Evolutionary conservation across 2,113 vertebrate genomes (phyloP).

Genomic region (Heptranchias perlo): DNA sequence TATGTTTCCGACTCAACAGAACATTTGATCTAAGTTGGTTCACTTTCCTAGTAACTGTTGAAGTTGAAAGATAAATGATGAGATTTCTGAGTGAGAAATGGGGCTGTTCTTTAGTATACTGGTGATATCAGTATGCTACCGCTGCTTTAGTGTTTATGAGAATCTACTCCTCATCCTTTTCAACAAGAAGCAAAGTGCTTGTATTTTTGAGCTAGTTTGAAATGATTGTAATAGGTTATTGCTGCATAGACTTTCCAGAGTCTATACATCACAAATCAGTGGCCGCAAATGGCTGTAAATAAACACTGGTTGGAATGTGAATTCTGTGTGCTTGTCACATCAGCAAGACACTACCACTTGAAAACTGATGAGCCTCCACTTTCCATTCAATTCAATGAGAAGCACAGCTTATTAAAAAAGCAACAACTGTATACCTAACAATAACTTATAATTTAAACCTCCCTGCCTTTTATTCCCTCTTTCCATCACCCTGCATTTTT

Average conservation of each 20-base stretch:
- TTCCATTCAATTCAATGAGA: constrained; percentile 17
- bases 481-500: background rate
- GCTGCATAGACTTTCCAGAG: background rate
- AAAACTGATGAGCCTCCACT: constrained; percentile 31
- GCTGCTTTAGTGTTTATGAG: constrained; percentile 4
- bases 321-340: constrained; percentile 31
- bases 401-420: constrained; percentile 20
- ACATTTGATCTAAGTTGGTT: background rate
- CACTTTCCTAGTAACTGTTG: background rate
- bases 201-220: constrained; percentile 11
- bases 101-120: background rate
- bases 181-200: constrained; percentile 13
- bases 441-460: constrained; percentile 24
- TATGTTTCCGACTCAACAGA: background rate
- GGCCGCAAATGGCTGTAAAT: constrained; percentile 33
- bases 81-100: background rate
- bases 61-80: background rate
- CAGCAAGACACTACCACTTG: constrained; percentile 20
- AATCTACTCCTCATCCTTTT: background rate
- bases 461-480: background rate
- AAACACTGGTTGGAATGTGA: constrained; percentile 18
- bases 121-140: background rate
- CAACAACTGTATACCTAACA: background rate
- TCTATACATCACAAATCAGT: constrained; percentile 32
- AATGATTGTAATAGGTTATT: constrained; percentile 30